These are phyloP conservation scores for Parazoanthus swiftii DNA, from an alignment of 92 coral and sea anemone species.

Conservation along the genomic window DNA sequence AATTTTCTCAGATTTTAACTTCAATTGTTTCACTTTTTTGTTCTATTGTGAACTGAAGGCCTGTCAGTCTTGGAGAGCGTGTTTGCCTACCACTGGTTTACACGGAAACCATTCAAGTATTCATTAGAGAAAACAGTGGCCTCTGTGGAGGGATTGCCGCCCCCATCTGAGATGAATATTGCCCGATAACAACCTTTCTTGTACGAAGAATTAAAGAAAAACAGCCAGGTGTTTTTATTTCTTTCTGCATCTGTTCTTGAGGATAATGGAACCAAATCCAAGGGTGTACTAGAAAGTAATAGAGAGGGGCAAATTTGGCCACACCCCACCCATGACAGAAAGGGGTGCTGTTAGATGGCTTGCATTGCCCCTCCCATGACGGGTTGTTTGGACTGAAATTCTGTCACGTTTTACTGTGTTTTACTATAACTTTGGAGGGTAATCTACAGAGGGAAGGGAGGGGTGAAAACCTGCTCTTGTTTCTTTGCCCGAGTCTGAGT, in stretches of 20 bases:
- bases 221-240: conserved; percentile 17
- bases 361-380: conserved; percentile 1
- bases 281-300: neutral
- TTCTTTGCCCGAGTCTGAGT: neutral
- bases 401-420: neutral
- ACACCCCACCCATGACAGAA: conserved; percentile 20
- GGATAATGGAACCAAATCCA: neutral
- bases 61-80: conserved; percentile 3
- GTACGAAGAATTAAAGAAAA: conserved; percentile 14
- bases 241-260: conserved; percentile 16
- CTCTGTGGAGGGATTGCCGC: conserved; percentile 11
- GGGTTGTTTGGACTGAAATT: neutral
- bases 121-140: neutral
- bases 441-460: neutral
- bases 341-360: neutral
- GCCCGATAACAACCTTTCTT: conserved; percentile 11
- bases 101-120: conserved; percentile 33
- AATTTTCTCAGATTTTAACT: neutral
- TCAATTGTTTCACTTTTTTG: neutral
- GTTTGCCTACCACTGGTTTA: neutral
- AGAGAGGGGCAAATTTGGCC: neutral
- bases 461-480: neutral
- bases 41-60: neutral
- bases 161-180: conserved; percentile 19
- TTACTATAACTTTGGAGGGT: neutral